Percentiles rank a stretch among this genome's conserved stretches.
Conservation (phyloP, 2,113 vertebrate genomes). For the Eidolon helvum region DNA sequence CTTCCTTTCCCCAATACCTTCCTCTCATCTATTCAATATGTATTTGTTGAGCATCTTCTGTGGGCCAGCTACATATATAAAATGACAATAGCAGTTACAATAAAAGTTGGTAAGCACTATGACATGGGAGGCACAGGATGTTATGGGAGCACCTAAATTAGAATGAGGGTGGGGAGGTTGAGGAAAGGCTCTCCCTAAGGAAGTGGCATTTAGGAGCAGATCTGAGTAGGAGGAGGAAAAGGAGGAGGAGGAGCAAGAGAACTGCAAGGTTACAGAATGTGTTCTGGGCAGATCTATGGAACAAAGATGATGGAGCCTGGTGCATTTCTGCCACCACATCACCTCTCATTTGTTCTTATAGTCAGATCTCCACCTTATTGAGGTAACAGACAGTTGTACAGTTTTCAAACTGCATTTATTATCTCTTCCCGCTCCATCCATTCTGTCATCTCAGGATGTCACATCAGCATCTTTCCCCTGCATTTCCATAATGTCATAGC, state of each 20-base stretch:
- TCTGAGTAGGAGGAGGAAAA: too few species aligned
- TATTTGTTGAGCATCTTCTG: neutral
- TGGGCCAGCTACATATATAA: too few species aligned
- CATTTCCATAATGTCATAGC: rapidly evolving
- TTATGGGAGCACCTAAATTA: neutral
- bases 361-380: neutral
- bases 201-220: neutral
- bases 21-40: neutral
- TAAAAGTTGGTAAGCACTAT: neutral
- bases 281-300: neutral
- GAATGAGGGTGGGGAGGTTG: neutral
- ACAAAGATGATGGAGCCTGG: too few species aligned
- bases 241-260: too few species aligned
- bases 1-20: too few species aligned
- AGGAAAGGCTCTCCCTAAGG: neutral
- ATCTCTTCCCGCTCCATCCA: neutral
- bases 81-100: neutral
- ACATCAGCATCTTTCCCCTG: too few species aligned
- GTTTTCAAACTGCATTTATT: neutral
- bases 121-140: neutral
- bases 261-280: neutral
- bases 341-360: neutral
- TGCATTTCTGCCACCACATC: neutral
- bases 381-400: neutral
- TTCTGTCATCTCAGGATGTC: neutral